Evolutionary conservation across 1,140 invertebrate genomes (phyloP).

Genomic region (Sycobia sp.): DNA sequence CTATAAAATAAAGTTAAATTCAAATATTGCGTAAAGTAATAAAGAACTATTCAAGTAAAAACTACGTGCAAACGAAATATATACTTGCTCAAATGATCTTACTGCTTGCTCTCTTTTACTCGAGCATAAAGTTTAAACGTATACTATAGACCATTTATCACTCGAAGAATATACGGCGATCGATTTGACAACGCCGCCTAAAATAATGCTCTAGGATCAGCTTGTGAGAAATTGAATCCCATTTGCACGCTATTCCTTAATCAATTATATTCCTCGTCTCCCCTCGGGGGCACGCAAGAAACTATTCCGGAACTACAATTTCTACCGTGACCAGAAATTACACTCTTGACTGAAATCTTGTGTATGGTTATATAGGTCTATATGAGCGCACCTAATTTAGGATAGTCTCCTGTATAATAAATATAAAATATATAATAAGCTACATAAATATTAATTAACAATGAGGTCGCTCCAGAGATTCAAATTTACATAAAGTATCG

Average conservation of each 20-base stretch:
- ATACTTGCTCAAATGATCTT: no score
- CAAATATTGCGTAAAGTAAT: no score
- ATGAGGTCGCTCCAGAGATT: no score
- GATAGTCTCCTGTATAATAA: no score
- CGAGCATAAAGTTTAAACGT: no score
- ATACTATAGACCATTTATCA: constrained; percentile 17
- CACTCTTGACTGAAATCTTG: not conserved
- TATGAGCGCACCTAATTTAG: not conserved
- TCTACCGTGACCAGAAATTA: constrained; percentile 13
- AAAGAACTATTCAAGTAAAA: constrained; percentile 7
- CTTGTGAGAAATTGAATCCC: constrained; percentile 25
- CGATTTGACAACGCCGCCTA: constrained; percentile 8
- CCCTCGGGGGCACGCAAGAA: constrained; percentile 1
- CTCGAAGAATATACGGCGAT: constrained; percentile 13
- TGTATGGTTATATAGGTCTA: not conserved
- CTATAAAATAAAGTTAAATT: no score
- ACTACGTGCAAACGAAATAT: not conserved
- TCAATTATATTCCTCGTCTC: constrained; percentile 20
- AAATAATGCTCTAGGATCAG: constrained; percentile 20
- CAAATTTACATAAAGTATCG: no score
- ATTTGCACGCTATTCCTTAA: constrained; percentile 29
- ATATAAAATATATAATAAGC: no score
- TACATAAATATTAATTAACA: no score
- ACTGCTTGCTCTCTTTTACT: not conserved
- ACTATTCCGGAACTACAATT: not conserved